Base-by-base conservation (phyloP, 92 coral and sea anemone species). In the Actinernus sp. region DNA sequence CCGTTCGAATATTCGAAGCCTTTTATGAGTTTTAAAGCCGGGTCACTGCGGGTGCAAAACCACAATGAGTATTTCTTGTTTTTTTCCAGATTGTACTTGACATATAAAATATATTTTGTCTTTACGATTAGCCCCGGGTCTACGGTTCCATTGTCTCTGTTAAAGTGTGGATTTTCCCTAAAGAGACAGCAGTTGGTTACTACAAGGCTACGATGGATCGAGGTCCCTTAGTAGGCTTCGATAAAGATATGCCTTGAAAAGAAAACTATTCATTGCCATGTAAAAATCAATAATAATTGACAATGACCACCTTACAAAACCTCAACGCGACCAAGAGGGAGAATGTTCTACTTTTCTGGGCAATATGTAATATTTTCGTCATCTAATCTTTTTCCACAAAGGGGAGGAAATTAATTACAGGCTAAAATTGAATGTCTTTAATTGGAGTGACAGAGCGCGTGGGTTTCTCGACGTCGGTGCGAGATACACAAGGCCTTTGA, bases 361-460 rank as follows among this genome's bases (percentile, higher is more conserved):
- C 31, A 63, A 49, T 48, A 48, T 61, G 53, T 26, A 61, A 25
- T 53, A 34, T 13, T 24, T 25, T 23, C 38, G 51, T 8, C 24
- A 30, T 8, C n/a, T 61, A 59, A 46, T 66, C 43, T 41, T 37
- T 11, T 8, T 12, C 14, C 5, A 43, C 30, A 66, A 66, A 33
- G 51, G 24, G 20, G 25, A 33, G 49, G 62, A 54, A 68, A 68
- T 55, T 59, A 68, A 55, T 68, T 53, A 68, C 27, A 16, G 41
- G 29, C 54, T 29, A 27, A 68, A 53, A 68, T 53, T 68, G 45
- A 65, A 65, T 50, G 53, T 54, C 27, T 26, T 34, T 68, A 68
- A 68, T 68, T 68, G 64, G 63, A 36, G 51, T 45, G 58, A 68
- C 56, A 54, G 39, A 36, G 54, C 40, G 13, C 20, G 49, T 34